Evolutionary conservation across 2,797 vertebrate species (phyloP).

Genomic region (Pangasius krempfi): DNA sequence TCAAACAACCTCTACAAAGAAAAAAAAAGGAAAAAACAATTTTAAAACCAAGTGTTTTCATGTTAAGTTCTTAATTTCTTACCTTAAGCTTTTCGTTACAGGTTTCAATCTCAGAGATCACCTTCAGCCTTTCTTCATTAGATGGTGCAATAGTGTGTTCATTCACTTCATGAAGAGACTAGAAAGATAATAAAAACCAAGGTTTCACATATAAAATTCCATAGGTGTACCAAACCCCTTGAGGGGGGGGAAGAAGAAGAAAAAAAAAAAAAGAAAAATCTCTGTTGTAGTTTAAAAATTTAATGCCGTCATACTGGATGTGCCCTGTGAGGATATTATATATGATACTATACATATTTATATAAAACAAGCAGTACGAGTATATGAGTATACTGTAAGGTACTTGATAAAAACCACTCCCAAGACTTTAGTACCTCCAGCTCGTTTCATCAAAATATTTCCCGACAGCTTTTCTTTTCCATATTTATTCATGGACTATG

Average conservation of each 20-base stretch:
- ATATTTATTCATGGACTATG: too few species aligned
- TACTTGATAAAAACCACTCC: too few species aligned
- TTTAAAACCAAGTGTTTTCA: too few species aligned
- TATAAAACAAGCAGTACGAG: not conserved
- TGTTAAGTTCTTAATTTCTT: not conserved
- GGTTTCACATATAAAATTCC: not conserved
- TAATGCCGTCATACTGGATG: not conserved
- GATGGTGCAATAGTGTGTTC: conserved; percentile 49
- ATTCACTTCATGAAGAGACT: conserved; percentile 61
- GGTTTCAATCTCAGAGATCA: conserved; percentile 50
- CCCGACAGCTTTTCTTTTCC: not conserved
- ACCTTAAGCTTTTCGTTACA: conserved; percentile 67
- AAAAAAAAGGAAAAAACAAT: not conserved
- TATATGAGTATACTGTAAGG: too few species aligned
- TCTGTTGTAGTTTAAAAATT: not conserved
- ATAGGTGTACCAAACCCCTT: not conserved
- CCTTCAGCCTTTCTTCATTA: not conserved
- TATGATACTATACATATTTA: too few species aligned
- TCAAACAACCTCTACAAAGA: not conserved
- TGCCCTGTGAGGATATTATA: not conserved
- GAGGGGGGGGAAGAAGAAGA: too few species aligned
- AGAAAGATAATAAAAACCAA: not conserved
- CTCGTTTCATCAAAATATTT: not conserved
- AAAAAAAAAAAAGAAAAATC: not conserved
- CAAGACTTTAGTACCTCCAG: too few species aligned